Percentiles rank a stretch among this genome's conserved stretches.
Evolutionary conservation across 2,797 vertebrate species (phyloP).

Genomic region (Rhinichthys osculus): DNA sequence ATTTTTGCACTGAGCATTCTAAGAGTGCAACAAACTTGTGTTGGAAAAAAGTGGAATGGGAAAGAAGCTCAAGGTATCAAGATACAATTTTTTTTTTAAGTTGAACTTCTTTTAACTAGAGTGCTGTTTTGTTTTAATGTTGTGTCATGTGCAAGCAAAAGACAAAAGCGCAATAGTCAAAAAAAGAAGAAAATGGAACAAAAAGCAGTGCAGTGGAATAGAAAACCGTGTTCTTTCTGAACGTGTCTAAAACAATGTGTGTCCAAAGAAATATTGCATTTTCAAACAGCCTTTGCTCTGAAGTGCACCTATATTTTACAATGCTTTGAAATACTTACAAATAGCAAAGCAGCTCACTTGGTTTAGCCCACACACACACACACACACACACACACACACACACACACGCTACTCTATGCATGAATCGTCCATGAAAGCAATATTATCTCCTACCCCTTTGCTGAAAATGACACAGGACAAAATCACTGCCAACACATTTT

Average conservation of each 20-base stretch:
- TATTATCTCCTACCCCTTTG: neutral
- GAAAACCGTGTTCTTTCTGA: neutral
- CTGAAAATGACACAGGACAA: neutral
- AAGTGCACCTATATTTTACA: neutral
- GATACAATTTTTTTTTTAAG: no score
- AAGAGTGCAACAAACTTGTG: neutral
- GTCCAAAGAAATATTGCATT: neutral
- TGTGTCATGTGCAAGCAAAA: neutral
- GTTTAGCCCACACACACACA: neutral
- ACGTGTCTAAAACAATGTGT: neutral
- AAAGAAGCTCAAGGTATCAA: neutral
- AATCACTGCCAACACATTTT: constrained; percentile 53
- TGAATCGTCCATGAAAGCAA: constrained; percentile 14
- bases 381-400: no score
- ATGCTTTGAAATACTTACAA: neutral
- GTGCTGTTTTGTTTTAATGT: neutral
- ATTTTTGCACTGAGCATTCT: neutral
- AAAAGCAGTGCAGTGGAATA: no score
- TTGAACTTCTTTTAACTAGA: neutral
- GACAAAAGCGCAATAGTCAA: neutral
- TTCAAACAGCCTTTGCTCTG: neutral
- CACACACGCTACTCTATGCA: neutral
- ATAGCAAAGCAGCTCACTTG: neutral
- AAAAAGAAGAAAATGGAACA: neutral
- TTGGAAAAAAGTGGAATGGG: neutral